Percentiles rank a stretch among this genome's conserved stretches.
phyloP scores from a whole-genome alignment of 2,797 vertebrate genomes.

The Remorina albescens region DNA sequence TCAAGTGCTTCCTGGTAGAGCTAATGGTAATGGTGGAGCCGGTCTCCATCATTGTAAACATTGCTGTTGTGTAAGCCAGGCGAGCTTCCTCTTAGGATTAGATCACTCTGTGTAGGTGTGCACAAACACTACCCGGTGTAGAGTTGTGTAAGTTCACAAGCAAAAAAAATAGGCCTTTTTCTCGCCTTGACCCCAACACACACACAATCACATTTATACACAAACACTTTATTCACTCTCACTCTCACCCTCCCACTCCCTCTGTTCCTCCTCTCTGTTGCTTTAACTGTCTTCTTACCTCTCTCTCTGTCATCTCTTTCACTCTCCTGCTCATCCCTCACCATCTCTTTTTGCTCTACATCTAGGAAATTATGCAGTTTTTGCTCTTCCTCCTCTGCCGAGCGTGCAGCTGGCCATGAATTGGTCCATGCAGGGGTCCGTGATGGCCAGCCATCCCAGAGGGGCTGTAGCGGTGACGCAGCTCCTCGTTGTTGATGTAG shows the following conservation, averaged over 20 bases:
- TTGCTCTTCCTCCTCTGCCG: slow-evolving; percentile 98
- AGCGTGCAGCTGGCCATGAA: slow-evolving; percentile 91
- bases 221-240: slow-evolving; percentile 63
- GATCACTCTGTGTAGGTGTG: slow-evolving; percentile 81
- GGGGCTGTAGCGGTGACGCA: slow-evolving; percentile 93
- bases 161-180: slow-evolving; percentile 75
- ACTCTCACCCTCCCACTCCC: slow-evolving; percentile 76
- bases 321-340: slow-evolving; percentile 57
- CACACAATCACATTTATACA: slow-evolving; percentile 35
- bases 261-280: slow-evolving; percentile 61
- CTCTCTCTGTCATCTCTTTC: slow-evolving; percentile 58
- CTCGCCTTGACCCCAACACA: slow-evolving; percentile 56
- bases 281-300: slow-evolving; percentile 62
- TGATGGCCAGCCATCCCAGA: slow-evolving; percentile 84
- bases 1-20: slow-evolving; percentile 51
- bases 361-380: slow-evolving; percentile 98
- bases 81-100: slow-evolving; percentile 80
- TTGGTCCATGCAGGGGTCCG: slow-evolving; percentile 77
- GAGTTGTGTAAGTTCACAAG: slow-evolving; percentile 87
- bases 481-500: slow-evolving; percentile 95
- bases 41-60: slow-evolving; percentile 74
- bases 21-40: slow-evolving; percentile 53
- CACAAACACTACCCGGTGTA: slow-evolving; percentile 77
- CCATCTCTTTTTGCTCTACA: slow-evolving; percentile 58
- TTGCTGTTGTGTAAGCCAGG: slow-evolving; percentile 80